Conservation (phyloP, 1,140 invertebrate genomes). For the Dendroctonus valens region DNA sequence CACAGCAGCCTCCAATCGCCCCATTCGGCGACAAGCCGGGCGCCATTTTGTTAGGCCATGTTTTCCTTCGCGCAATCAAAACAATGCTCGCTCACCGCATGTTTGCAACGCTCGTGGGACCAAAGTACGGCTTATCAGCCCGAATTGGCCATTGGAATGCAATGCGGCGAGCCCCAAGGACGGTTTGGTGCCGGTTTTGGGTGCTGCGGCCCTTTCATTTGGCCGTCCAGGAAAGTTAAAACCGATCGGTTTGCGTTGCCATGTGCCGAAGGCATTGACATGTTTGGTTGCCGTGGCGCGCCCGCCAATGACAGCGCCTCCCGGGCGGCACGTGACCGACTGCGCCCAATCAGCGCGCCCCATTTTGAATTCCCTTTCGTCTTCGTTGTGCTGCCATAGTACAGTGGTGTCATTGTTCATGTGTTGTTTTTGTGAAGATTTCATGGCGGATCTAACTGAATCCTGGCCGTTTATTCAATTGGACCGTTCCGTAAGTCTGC, state of each 20-base stretch:
- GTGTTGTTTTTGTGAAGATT: slow-evolving; percentile 43
- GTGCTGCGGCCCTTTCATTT: too few species aligned
- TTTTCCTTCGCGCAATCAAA: too few species aligned
- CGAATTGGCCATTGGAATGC: too few species aligned
- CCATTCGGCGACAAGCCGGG: too few species aligned
- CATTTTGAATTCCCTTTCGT: slow-evolving; percentile 49
- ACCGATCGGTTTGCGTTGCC: slow-evolving; percentile 23
- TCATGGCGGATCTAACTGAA: slow-evolving; percentile 45
- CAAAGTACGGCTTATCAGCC: too few species aligned
- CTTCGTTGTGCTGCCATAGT: slow-evolving; percentile 46
- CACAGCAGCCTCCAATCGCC: too few species aligned
- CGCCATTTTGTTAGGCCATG: too few species aligned
- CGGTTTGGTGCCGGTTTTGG: too few species aligned
- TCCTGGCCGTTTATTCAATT: slow-evolving; percentile 39
- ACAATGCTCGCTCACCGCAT: too few species aligned
- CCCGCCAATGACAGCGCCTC: slow-evolving; percentile 43
- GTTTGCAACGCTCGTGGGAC: too few species aligned
- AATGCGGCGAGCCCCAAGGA: too few species aligned
- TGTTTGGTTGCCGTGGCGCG: slow-evolving; percentile 22
- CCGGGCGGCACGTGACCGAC: slow-evolving; percentile 46
- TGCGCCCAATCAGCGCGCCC: slow-evolving; percentile 40
- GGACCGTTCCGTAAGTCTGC: slow-evolving; percentile 45
- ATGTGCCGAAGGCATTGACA: slow-evolving; percentile 40
- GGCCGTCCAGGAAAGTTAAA: too few species aligned
- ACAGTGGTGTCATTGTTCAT: slow-evolving; percentile 48